phyloP scores from a whole-genome alignment of 92 coral and sea anemone species.

The Phenganax subtilis region DNA sequence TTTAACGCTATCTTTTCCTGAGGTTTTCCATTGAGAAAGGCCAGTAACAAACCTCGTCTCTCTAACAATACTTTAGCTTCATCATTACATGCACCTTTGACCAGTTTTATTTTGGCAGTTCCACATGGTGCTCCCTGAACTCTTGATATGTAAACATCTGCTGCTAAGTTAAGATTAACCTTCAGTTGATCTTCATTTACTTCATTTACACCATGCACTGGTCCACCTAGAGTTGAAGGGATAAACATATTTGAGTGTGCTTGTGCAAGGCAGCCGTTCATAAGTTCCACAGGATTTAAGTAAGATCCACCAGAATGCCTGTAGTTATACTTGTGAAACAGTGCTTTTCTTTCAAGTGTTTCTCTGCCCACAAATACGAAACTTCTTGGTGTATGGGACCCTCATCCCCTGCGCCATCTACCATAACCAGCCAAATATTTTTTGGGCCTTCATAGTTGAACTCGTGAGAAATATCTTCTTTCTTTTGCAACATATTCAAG shows the following conservation, averaged over 20 bases:
- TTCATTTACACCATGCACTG: constrained; percentile 33
- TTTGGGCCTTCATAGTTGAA: not conserved
- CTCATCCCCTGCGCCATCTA: constrained; percentile 36
- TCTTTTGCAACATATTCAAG: constrained; percentile 18
- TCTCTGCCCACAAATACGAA: constrained; percentile 10
- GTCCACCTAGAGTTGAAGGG: constrained; percentile 48
- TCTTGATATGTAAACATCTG: constrained; percentile 38
- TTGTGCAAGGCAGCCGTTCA: constrained; percentile 42
- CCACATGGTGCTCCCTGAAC: constrained; percentile 51
- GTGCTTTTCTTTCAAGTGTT: not conserved
- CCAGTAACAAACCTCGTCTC: constrained; percentile 23
- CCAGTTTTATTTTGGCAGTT: constrained; percentile 33
- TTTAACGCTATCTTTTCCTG: constrained; percentile 4
- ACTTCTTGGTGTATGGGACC: constrained; percentile 33
- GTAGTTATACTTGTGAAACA: constrained; percentile 38
- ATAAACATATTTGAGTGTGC: constrained; percentile 31
- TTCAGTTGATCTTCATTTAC: constrained; percentile 34
- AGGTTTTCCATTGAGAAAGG: constrained; percentile 36
- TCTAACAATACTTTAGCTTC: constrained; percentile 35
- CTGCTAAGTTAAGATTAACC: constrained; percentile 43
- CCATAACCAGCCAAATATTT: not conserved
- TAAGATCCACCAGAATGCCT: constrained; percentile 55
- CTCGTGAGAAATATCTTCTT: not conserved
- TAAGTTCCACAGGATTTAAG: constrained; percentile 37
- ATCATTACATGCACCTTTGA: constrained; percentile 35